Base-by-base conservation (phyloP, 2,888 invertebrate genomes). In the Gastrophysa polygoni region DNA sequence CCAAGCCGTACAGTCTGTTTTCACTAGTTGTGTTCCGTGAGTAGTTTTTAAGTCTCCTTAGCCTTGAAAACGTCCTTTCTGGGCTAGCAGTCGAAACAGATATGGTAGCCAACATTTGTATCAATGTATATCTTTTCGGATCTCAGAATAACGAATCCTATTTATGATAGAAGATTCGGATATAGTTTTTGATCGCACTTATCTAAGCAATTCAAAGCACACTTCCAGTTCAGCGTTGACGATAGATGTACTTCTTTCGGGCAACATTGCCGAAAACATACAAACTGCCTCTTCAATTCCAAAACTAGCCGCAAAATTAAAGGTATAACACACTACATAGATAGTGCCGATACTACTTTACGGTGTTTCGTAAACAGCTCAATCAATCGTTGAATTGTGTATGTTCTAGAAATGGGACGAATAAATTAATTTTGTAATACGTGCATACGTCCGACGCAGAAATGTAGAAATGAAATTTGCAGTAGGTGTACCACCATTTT, bases 131-230 rank as follows among this genome's bases (percentile, higher is more conserved):
- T n/a, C n/a, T n/a, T n/a, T n/a, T n/a, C n/a, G n/a, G n/a, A n/a
- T n/a, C n/a, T n/a, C n/a, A n/a, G n/a, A n/a, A n/a, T n/a, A n/a
- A n/a, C n/a, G n/a, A n/a, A n/a, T n/a, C n/a, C n/a, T n/a, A n/a
- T n/a, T n/a, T n/a, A n/a, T n/a, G n/a, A n/a, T n/a, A n/a, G n/a
- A 47, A 56, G 21, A 24, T 56, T 56, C 47, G 2, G 17, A 46
- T 56, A 56, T 56, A 56, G 58, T 58, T 58, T 58, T 58, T 20
- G 50, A 0, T 58, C 50, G 57, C 57, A 47, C 29, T 48, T 50
- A 43, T 58, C 50, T 58, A 50, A 10, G 58, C 49, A 50, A 21
- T 58, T 24, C 49, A 49, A 21, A 58, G 38, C 43, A 11, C 47
- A 56, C 56, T n/a, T 56, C 29, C 8, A 56, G 29, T 46, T 56